Base-by-base conservation (phyloP, 1,140 invertebrate species). In the Episyrphus balteatus region DNA sequence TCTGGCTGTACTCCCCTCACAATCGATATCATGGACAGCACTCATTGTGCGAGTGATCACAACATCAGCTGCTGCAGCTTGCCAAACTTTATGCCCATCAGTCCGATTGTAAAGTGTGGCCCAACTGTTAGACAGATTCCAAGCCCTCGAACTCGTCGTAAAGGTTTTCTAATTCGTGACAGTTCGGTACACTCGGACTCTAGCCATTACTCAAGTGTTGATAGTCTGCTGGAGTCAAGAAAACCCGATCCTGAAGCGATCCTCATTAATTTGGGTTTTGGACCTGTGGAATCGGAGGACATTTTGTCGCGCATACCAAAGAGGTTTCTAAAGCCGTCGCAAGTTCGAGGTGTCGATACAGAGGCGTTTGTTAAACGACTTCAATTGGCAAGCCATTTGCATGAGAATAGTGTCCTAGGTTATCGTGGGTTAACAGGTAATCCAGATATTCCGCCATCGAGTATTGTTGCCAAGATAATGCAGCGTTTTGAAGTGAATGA, bases 231-330 rank as follows among this genome's bases (percentile, higher is more conserved):
- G 50, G 82, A 84, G 53, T 61, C 77, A 1, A 67, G 83, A 40
- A 76, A 73, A 48, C 76, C 80, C 0, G 82, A 85, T 67, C 82
- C 83, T 2, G 81, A 84, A 63, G 79, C 81, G 30, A 75, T 84
- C 47, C 62, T 85, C 13, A 59, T 84, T 7, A 76, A 75, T 48
- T 69, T 82, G 46, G 83, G 78, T 33, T 81, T 83, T 59, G 78
- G 78, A 2, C 72, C 76, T 6, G 60, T 63, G 2, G 60, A 62
- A 46, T 62, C 61, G n/a, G 64, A 68, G 36, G 68, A 68, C 49
- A 58, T 64, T 51, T 54, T 79, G 1, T 71, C 73, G 7, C 67
- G 77, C 26, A 83, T 85, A 57, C 83, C 83, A 0, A 71, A 74
- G 46, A 55, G 73, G 5, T 81, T 82, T 54, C 65, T 82, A 0